Conservation (phyloP, 2,113 vertebrate species). For the Balaeniceps rex region DNA sequence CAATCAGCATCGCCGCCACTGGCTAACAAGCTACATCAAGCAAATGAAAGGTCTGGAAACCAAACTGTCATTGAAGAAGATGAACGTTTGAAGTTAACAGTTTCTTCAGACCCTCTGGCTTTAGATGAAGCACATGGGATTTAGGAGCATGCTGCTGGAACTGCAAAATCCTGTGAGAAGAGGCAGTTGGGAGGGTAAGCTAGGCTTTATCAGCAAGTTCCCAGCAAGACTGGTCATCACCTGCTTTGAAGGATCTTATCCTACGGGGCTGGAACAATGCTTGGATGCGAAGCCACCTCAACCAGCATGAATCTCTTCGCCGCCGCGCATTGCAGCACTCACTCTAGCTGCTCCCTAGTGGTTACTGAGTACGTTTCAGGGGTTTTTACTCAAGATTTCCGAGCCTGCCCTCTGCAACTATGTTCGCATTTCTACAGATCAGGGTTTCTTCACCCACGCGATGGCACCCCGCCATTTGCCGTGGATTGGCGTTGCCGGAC, state of each 20-base stretch:
- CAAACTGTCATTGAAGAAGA: accelerated
- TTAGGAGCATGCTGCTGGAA: no score
- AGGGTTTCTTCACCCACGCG: accelerated
- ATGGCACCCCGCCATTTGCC: no score
- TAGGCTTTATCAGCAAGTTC: no score
- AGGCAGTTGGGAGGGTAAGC: no score
- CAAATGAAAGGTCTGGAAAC: neutral
- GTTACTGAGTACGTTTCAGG: accelerated
- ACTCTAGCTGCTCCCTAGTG: accelerated
- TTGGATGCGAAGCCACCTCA: no score
- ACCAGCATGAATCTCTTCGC: accelerated
- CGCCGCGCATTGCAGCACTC: accelerated
- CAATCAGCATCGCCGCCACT: accelerated
- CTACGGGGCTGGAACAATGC: no score
- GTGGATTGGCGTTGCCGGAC: accelerated
- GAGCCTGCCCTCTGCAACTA: neutral
- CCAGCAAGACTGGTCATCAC: no score
- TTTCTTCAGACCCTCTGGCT: neutral
- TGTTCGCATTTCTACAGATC: accelerated
- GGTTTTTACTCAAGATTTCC: accelerated
- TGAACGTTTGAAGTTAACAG: neutral
- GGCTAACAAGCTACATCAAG: no score
- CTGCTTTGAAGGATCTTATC: no score
- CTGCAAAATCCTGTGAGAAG: no score
- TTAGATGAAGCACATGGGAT: neutral